Conservation (phyloP, 2,113 vertebrate species). For the Oxyura jamaicensis region DNA sequence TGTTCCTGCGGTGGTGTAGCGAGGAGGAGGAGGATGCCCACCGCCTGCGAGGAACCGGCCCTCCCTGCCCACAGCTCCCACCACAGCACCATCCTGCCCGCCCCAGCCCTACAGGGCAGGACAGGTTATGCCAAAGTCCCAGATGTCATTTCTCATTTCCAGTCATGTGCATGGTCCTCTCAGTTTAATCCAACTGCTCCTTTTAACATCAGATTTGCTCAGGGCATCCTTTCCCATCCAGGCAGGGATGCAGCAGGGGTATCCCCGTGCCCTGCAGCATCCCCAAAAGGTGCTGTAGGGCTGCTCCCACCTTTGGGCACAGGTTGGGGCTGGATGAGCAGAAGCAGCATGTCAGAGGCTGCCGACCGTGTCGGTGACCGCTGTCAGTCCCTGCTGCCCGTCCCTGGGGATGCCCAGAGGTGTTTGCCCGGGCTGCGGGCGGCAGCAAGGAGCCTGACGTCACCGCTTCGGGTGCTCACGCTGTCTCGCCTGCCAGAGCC, state of each 20-base stretch:
- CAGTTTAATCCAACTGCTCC: neutral
- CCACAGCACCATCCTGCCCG: fast-evolving
- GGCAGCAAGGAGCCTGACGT: neutral
- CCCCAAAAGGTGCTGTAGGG: neutral
- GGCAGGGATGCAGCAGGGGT: fast-evolving
- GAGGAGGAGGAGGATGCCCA: neutral
- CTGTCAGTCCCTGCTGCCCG: fast-evolving
- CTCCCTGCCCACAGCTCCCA: neutral
- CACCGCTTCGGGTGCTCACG: neutral
- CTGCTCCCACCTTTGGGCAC: fast-evolving
- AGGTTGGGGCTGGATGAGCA: neutral
- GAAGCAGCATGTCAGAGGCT: fast-evolving
- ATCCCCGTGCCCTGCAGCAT: neutral
- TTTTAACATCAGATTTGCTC: neutral
- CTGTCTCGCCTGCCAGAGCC: neutral
- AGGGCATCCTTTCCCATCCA: fast-evolving
- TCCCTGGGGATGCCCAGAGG: fast-evolving
- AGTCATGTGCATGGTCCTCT: fast-evolving
- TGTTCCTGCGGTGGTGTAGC: neutral
- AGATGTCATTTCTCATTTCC: neutral
- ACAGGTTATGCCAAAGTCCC: fast-evolving
- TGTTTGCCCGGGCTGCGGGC: fast-evolving
- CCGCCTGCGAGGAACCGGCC: neutral
- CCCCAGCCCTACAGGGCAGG: neutral
- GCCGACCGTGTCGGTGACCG: fast-evolving